Percentiles rank a stretch among this genome's conserved stretches.
Evolutionary conservation across 2,113 vertebrate genomes (phyloP).

Genomic region (Pachypanchax playfairii): DNA sequence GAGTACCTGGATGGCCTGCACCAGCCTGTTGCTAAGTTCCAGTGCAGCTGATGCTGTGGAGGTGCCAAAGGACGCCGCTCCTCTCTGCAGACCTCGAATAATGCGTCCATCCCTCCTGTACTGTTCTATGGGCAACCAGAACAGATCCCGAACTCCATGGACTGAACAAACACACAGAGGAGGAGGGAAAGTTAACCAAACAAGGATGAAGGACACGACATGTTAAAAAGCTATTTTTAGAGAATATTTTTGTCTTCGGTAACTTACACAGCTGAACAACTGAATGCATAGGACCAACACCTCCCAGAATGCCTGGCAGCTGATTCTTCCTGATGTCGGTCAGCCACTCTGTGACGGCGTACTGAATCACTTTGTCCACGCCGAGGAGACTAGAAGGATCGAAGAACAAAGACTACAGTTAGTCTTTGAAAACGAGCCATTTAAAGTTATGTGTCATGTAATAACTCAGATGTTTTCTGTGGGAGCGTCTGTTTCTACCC

Average conservation of each 20-base stretch:
- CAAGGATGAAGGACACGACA: background rate
- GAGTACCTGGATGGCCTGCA: conserved; percentile 91
- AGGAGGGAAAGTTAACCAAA: background rate
- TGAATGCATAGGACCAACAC: conserved; percentile 92
- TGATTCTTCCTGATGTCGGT: conserved; percentile 93
- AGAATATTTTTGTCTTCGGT: background rate
- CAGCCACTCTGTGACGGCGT: conserved; percentile 90
- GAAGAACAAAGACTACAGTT: conserved; percentile 6
- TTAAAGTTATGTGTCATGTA: background rate
- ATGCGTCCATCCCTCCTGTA: conserved; percentile 92
- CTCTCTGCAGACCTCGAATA: conserved; percentile 90
- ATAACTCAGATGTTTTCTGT: too few species aligned
- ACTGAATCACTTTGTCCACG: conserved; percentile 91
- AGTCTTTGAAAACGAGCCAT: background rate
- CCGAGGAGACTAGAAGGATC: conserved; percentile 83
- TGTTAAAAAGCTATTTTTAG: background rate
- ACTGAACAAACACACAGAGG: conserved; percentile 69
- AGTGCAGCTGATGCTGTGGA: conserved; percentile 90
- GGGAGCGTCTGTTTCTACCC: conserved; percentile 74
- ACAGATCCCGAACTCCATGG: conserved; percentile 90
- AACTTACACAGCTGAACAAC: conserved; percentile 93
- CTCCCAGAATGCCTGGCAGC: conserved; percentile 90
- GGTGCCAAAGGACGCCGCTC: conserved; percentile 90
- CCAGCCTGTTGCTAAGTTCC: conserved; percentile 92
- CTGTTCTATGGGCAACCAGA: conserved; percentile 94